phyloP scores from a whole-genome alignment of 2,888 invertebrate species.

The Uropetala carovei region DNA sequence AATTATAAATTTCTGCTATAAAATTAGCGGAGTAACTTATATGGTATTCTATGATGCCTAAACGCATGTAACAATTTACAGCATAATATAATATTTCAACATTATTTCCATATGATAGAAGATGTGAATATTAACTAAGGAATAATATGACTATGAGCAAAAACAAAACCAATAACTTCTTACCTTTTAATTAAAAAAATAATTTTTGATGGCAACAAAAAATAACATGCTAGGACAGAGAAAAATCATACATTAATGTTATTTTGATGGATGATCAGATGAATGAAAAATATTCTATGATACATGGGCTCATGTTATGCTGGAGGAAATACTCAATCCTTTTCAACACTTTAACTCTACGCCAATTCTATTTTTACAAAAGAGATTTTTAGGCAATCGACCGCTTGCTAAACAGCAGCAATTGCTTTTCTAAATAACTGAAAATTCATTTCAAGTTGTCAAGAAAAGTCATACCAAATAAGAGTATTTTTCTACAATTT shows the following conservation, averaged over 20 bases:
- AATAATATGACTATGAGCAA: neutral
- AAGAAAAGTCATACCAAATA: constrained; percentile 21
- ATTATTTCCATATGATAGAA: neutral
- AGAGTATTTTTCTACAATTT: neutral
- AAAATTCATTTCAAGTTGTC: constrained; percentile 19
- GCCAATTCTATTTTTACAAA: constrained; percentile 29
- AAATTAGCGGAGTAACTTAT: constrained; percentile 29
- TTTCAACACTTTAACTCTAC: neutral
- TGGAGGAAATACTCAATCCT: neutral
- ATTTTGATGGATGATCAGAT: constrained; percentile 5
- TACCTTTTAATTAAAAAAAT: neutral
- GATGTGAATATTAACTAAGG: neutral
- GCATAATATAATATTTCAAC: neutral
- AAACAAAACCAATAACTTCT: constrained; percentile 6
- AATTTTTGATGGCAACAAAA: neutral
- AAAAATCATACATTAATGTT: neutral
- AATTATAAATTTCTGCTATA: constrained; percentile 9
- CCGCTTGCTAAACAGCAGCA: neutral
- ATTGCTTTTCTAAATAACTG: constrained; percentile 12
- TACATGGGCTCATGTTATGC: neutral
- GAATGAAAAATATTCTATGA: constrained; percentile 28
- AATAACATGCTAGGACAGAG: neutral
- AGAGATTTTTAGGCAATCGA: neutral
- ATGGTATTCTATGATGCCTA: constrained; percentile 3
- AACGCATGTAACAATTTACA: neutral